Base-by-base conservation (phyloP, 1,140 invertebrate species). In the Bombus affinis region DNA sequence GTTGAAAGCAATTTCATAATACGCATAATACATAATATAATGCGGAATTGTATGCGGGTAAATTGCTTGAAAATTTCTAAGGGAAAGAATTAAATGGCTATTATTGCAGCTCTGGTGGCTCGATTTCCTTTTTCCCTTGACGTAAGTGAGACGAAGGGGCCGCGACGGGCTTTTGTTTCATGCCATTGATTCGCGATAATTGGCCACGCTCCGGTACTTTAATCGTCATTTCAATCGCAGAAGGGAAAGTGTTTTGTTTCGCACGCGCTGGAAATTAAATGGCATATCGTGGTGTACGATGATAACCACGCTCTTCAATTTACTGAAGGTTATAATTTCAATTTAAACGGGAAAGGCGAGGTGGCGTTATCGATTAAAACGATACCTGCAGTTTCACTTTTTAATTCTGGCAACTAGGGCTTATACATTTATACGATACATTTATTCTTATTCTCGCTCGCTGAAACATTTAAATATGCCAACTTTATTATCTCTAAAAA, bases 151-250 rank as follows among this genome's bases (percentile, higher is more conserved):
- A 13, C 44, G 39, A 37, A 70, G 53, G 85, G 68, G 28, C 70
- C 25, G 28, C 39, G n/a, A 70, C 57, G n/a, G 65, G 12, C 59
- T 68, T 79, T 88, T 88, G 81, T 88, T 84, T 39, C 28, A 42
- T 72, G 53, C 53, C 80, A 81, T 74, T 62, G 80, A 57, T 57
- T 81, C 37, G 80, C 53, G n/a, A 74, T 81, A 81, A 81, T 81
- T 81, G 70, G 80, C 53, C 80, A 59, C 80, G 68, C 70, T 73
- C n/a, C 35, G 80, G 53, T 53, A 81, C 70, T 81, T 81, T 73
- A 74, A 81, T 81, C 80, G 80, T 28, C 25, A 81, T 53, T 81
- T 81, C 71, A 74, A 81, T 81, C 80, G 80, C 10, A 28, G n/a
- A 59, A 32, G 70, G 79, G 70, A 73, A 62, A 81, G n/a, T 81